Conservation (phyloP, 2,888 invertebrate genomes). For the Amblyjoppa fuscipennis region DNA sequence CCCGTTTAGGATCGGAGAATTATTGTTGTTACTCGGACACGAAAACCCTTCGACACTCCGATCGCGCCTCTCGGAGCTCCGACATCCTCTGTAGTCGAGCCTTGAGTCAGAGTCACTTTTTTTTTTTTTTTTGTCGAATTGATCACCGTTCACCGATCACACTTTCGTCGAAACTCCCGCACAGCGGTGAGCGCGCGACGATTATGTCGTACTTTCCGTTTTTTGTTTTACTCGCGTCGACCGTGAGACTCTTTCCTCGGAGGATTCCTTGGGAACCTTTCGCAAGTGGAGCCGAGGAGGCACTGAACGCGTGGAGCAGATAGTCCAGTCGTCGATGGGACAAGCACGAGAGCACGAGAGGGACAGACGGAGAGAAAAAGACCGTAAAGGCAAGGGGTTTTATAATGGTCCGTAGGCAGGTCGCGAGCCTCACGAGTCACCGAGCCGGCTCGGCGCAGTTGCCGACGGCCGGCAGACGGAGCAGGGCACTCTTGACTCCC, state of each 20-base stretch:
- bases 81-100: slow-evolving; percentile 9
- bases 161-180: slow-evolving; percentile 1
- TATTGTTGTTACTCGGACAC: neutral
- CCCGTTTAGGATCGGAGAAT: neutral
- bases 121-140: neutral
- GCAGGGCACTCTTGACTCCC: slow-evolving; percentile 45
- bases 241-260: neutral
- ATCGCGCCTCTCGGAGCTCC: slow-evolving; percentile 8
- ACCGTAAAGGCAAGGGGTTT: slow-evolving; percentile 11
- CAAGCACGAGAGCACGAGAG: slow-evolving; percentile 22
- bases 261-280: slow-evolving; percentile 40
- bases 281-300: slow-evolving; percentile 33
- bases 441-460: slow-evolving; percentile 63
- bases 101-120: slow-evolving; percentile 46
- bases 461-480: slow-evolving; percentile 62
- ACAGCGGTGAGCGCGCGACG: neutral
- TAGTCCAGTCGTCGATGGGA: slow-evolving; percentile 25
- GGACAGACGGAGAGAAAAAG: slow-evolving; percentile 25
- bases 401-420: neutral
- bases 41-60: neutral
- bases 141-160: slow-evolving; percentile 15
- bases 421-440: slow-evolving; percentile 33
- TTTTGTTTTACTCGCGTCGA: neutral
- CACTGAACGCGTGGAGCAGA: slow-evolving; percentile 41
- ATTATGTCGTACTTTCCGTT: neutral